Base-by-base conservation (phyloP, 2,888 invertebrate genomes). In the Rhagophthalmus giganteus region DNA sequence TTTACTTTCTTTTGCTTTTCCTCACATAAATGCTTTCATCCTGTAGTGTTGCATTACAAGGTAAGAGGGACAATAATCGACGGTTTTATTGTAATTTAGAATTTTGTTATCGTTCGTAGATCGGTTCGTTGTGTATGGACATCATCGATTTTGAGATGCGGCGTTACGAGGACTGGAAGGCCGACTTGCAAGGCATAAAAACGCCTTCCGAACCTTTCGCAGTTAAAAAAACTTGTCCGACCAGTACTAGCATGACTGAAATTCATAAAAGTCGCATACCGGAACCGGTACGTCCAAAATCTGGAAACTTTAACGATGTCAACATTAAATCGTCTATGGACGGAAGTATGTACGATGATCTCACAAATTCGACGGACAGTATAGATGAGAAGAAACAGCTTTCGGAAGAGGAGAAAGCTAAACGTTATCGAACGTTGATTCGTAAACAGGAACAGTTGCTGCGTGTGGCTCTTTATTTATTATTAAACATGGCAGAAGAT, bases 1-100 rank as follows among this genome's bases (percentile, higher is more conserved):
- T 94, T 94, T 73, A 91, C 94, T 66, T 98, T 98, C 78, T 94
- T 95, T 74, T 97, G 95, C 72, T 95, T 99, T 72, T 97, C 98
- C 7, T 90, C 91, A 27, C 98, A 95, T 72, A 87, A 90, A 65
- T 90, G 92, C 69, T 98, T 98, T 77, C 98, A 99, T 74, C 85
- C 88, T 37, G 88, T 96, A 28, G 90, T 99, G 57, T 84, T 94
- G 38, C 94, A 96, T 73, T 95, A 96, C 73, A 96, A 98, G 81
- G 90, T 88, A 70, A 71, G 73, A n/a, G n/a, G n/a, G n/a, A n/a
- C n/a, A n/a, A n/a, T n/a, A n/a, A n/a, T n/a, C n/a, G 61, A 28
- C 14, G 7, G 7, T 13, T 27, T n/a, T n/a, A n/a, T n/a, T n/a
- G n/a, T n/a, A n/a, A n/a, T n/a, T n/a, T n/a, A n/a, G n/a, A n/a